A percentile compares a stretch with the other conserved stretches of the same genome.
Evolutionary conservation across 1,140 invertebrate species (phyloP).

Genomic region (Drosophila rufa): DNA sequence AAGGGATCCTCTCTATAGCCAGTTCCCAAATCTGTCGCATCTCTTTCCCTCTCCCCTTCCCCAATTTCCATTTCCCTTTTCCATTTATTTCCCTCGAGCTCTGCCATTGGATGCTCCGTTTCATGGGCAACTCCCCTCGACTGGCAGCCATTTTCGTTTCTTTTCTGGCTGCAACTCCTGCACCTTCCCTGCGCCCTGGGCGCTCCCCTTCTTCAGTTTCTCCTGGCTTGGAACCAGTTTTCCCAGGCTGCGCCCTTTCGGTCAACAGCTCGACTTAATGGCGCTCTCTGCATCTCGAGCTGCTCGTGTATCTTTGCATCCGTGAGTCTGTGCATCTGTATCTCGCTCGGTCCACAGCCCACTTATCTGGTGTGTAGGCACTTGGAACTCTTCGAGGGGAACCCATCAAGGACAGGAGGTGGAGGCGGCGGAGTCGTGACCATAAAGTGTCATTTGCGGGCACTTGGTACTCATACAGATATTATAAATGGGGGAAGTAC

Average conservation of each 20-base stretch:
- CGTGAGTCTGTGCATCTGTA: slow-evolving; percentile 55
- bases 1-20: not conserved
- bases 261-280: slow-evolving; percentile 52
- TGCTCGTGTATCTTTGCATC: slow-evolving; percentile 48
- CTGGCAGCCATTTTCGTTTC: slow-evolving; percentile 67
- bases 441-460: slow-evolving; percentile 44
- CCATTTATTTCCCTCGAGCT: slow-evolving; percentile 10
- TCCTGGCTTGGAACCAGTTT: slow-evolving; percentile 57
- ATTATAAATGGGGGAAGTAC: slow-evolving; percentile 14
- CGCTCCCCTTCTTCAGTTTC: not conserved
- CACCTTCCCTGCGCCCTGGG: slow-evolving; percentile 6
- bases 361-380: slow-evolving; percentile 58
- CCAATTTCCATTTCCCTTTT: not conserved
- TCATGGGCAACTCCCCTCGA: slow-evolving; percentile 44
- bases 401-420: not conserved
- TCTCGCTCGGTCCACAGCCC: slow-evolving; percentile 41
- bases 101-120: slow-evolving; percentile 54
- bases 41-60: not conserved
- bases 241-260: slow-evolving; percentile 60
- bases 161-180: slow-evolving; percentile 50
- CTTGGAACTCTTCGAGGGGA: slow-evolving; percentile 10
- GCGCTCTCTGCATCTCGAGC: slow-evolving; percentile 57
- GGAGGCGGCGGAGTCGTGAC: slow-evolving; percentile 2
- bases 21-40: not conserved
- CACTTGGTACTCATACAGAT: slow-evolving; percentile 13